Percentiles rank a stretch among this genome's conserved stretches.
Evolutionary conservation across 2,888 invertebrate species (phyloP).

Genomic region (Pristionchus maxplancki): DNA sequence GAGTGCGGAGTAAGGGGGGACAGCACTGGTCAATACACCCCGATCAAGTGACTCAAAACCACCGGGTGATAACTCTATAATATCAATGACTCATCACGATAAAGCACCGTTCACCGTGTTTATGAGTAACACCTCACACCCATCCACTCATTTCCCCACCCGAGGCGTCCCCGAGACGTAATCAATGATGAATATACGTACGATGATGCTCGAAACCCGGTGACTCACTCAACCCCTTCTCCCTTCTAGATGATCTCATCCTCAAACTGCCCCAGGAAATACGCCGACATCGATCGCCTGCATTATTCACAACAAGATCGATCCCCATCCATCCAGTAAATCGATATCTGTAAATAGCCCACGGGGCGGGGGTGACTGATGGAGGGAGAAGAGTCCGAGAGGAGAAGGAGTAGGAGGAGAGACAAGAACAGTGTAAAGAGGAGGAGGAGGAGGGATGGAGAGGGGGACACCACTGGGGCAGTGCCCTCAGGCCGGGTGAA

Average conservation of each 20-base stretch:
- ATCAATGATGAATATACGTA: not conserved
- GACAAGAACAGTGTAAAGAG: constrained; percentile 37
- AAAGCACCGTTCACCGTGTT: not conserved
- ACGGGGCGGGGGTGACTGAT: not conserved
- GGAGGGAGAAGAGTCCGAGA: constrained; percentile 13
- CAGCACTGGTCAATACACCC: not conserved
- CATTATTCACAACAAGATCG: not conserved
- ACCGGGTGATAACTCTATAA: not conserved
- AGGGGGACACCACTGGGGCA: constrained; percentile 14
- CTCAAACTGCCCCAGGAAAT: not conserved
- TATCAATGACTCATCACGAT: not conserved
- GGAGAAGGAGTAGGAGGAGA: not conserved
- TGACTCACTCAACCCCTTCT: not conserved
- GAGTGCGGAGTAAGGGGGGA: not conserved
- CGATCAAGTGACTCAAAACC: constrained; percentile 27
- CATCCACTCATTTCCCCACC: not conserved
- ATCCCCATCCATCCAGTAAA: not conserved
- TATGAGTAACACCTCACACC: not conserved
- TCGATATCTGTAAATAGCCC: constrained; percentile 23
- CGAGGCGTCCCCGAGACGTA: not conserved
- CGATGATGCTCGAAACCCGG: not conserved
- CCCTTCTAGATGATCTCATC: not conserved
- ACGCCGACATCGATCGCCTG: not conserved
- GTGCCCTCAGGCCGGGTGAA: constrained; percentile 3
- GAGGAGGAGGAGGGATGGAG: not conserved